Conservation (phyloP, 2,797 vertebrate genomes). For the Hoplostethus mediterraneus region DNA sequence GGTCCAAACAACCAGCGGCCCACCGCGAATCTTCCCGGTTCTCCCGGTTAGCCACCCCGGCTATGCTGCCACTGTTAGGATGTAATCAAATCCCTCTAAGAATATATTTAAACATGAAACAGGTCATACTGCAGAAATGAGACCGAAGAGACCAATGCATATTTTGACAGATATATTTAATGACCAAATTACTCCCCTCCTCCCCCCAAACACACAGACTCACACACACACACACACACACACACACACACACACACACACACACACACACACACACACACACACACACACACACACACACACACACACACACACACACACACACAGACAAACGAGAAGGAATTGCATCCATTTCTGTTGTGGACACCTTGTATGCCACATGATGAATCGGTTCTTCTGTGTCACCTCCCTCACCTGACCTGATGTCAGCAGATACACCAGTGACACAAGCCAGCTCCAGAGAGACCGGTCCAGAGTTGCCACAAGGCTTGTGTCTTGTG, state of each 20-base stretch:
- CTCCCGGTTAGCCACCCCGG: no score
- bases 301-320: not conserved
- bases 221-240: not conserved
- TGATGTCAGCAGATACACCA: conserved; percentile 54
- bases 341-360: conserved; percentile 10
- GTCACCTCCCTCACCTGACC: conserved; percentile 29
- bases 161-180: not conserved
- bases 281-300: not conserved
- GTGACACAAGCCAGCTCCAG: conserved; percentile 39
- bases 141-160: no score
- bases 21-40: no score
- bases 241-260: not conserved
- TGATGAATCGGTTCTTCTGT: conserved; percentile 7
- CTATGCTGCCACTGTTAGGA: not conserved
- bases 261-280: no score
- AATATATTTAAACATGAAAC: not conserved
- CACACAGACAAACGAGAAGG: not conserved
- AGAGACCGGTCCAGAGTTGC: conserved; percentile 45
- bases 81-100: not conserved
- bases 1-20: no score
- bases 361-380: conserved; percentile 16
- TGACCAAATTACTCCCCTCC: not conserved
- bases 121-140: not conserved
- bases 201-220: not conserved
- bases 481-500: conserved; percentile 20